phyloP scores from a whole-genome alignment of 2,888 invertebrate species.

The Prionchulus punctatus region DNA sequence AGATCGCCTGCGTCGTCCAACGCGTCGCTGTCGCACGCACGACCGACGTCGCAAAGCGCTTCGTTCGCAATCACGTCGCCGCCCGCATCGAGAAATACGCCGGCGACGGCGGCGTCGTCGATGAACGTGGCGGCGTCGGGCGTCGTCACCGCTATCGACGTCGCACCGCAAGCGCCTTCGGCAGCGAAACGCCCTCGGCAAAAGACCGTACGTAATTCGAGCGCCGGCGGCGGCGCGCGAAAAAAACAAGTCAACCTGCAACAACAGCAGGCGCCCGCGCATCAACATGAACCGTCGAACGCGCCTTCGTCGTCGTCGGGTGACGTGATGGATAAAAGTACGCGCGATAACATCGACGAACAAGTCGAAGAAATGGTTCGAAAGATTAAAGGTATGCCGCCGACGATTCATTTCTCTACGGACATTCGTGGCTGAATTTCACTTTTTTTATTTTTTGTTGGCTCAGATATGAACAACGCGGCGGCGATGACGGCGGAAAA shows the following conservation, averaged over 20 bases:
- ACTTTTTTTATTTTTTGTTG: neutral
- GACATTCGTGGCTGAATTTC: neutral
- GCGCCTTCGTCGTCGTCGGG: neutral
- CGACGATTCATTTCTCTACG: neutral
- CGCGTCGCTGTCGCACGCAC: neutral
- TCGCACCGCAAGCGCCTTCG: neutral
- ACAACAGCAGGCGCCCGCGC: neutral
- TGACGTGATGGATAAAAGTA: neutral
- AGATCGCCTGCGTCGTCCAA: neutral
- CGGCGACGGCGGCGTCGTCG: constrained; percentile 1
- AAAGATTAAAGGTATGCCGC: constrained; percentile 15
- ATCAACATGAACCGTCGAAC: neutral
- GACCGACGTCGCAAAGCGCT: neutral
- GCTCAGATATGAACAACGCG: neutral
- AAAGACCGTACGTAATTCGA: too few species aligned
- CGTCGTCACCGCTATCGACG: neutral
- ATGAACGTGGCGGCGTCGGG: neutral
- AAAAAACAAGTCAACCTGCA: neutral
- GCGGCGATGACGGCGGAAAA: constrained; percentile 19
- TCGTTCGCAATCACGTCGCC: neutral
- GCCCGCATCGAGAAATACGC: too few species aligned
- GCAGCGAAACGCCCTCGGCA: neutral
- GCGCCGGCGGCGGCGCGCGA: neutral
- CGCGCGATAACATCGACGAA: constrained; percentile 11
- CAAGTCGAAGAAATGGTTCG: constrained; percentile 16